A percentile compares a stretch with the other conserved stretches of the same genome.
phyloP scores from a whole-genome alignment of 1,140 invertebrate species.

The Nasonia vitripennis region DNA sequence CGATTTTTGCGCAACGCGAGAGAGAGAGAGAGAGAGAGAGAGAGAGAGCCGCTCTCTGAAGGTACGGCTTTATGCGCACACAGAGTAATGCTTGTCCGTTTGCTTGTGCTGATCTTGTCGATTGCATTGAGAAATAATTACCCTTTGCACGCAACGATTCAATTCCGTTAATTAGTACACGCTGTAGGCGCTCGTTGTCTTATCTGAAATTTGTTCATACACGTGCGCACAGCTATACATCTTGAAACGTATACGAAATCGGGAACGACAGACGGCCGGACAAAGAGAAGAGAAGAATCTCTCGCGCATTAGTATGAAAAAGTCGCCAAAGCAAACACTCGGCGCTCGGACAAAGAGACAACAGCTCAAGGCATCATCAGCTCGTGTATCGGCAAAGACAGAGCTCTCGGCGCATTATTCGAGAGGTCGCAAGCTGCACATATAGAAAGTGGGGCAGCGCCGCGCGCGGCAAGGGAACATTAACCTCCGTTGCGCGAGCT shows the following conservation, averaged over 20 bases:
- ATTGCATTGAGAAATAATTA: neutral
- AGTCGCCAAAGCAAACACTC: too few species aligned
- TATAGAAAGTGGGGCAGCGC: slow-evolving; percentile 29
- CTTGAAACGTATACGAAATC: too few species aligned
- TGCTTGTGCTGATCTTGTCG: neutral
- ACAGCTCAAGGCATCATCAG: neutral
- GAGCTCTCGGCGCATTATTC: neutral
- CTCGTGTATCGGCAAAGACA: neutral
- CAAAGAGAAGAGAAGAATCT: too few species aligned
- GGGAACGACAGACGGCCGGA: too few species aligned
- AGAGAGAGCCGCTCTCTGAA: too few species aligned
- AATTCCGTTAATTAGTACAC: slow-evolving; percentile 2
- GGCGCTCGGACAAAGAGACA: too few species aligned
- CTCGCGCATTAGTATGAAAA: too few species aligned
- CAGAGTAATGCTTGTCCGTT: neutral
- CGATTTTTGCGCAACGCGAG: too few species aligned
- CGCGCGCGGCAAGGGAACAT: slow-evolving; percentile 5
- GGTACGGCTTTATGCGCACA: too few species aligned
- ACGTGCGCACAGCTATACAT: too few species aligned
- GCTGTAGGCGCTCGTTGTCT: neutral
- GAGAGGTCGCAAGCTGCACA: neutral
- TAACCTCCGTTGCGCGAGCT: neutral
- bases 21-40: too few species aligned
- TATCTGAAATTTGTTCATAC: too few species aligned
- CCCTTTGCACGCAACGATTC: neutral